Conservation (phyloP, 2,888 invertebrate species). For the Polylopha cassiicola region DNA sequence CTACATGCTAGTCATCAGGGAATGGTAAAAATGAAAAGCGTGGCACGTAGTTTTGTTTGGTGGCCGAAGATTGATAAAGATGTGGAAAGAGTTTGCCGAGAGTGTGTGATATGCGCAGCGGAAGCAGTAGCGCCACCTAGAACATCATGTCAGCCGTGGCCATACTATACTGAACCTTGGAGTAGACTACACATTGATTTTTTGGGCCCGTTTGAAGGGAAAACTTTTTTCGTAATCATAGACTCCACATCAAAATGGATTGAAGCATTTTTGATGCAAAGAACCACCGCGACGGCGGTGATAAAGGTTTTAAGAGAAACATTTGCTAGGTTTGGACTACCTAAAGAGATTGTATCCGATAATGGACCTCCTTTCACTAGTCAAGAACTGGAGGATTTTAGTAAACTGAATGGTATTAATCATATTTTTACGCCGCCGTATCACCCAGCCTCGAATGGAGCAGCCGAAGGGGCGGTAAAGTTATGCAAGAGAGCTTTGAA, state of each 20-base stretch:
- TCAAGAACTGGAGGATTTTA: conserved; percentile 2
- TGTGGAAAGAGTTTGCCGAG: conserved; percentile 6
- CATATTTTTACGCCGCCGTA: conserved; percentile 9
- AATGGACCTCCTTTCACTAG: conserved; percentile 16
- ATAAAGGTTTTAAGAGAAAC: conserved; percentile 5
- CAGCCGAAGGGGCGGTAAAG: conserved; percentile 11
- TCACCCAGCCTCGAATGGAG: conserved; percentile 14
- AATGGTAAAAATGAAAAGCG: conserved; percentile 15
- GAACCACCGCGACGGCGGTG: conserved; percentile 8
- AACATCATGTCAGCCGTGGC: conserved; percentile 4
- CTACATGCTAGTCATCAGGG: conserved; percentile 11
- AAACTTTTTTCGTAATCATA: conserved; percentile 5
- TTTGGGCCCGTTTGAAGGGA: not conserved
- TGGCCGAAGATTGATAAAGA: conserved; percentile 17
- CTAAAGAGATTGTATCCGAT: conserved; percentile 13
- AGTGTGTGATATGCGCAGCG: conserved; percentile 4
- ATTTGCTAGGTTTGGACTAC: conserved; percentile 8
- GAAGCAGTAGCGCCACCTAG: conserved; percentile 5
- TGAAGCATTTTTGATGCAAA: conserved; percentile 3
- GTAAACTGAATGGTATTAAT: conserved; percentile 8
- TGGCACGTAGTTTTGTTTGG: conserved; percentile 19
- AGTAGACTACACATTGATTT: conserved; percentile 11
- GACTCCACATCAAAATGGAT: conserved; percentile 12
- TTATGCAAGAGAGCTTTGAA: conserved; percentile 10
- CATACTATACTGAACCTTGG: not conserved